Conservation (phyloP, 2,888 invertebrate species). For the Macrostomum cliftonense region DNA sequence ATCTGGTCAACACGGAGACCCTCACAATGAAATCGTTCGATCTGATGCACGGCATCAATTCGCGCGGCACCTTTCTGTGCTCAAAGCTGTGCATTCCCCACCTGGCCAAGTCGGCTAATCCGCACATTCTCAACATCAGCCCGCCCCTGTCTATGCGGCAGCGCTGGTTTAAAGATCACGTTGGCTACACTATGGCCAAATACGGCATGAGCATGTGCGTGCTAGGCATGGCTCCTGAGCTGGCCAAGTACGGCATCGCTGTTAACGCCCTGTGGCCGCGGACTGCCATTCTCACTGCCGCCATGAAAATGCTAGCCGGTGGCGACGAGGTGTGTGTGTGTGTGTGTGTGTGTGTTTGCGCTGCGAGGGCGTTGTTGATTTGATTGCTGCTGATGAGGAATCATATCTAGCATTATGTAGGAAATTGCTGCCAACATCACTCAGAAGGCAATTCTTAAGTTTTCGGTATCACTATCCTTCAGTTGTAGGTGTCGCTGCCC, state of each 20-base stretch:
- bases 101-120: constrained; percentile 63
- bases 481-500: too few species aligned
- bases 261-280: constrained; percentile 91
- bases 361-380: too few species aligned
- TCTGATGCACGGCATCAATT: constrained; percentile 80
- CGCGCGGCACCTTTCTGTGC: constrained; percentile 81
- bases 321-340: constrained; percentile 29
- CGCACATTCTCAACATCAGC: constrained; percentile 80
- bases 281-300: constrained; percentile 78
- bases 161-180: constrained; percentile 67
- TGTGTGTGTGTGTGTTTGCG: too few species aligned
- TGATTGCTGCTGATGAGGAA: too few species aligned
- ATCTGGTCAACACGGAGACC: constrained; percentile 50
- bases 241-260: constrained; percentile 58
- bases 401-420: too few species aligned
- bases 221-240: constrained; percentile 85
- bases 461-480: too few species aligned
- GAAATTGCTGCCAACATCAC: too few species aligned
- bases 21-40: constrained; percentile 91
- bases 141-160: constrained; percentile 76
- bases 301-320: constrained; percentile 47
- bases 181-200: constrained; percentile 89
- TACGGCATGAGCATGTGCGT: constrained; percentile 98
- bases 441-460: too few species aligned
- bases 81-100: constrained; percentile 62